phyloP scores from a whole-genome alignment of 2,888 invertebrate species.

The Desoria tigrina region DNA sequence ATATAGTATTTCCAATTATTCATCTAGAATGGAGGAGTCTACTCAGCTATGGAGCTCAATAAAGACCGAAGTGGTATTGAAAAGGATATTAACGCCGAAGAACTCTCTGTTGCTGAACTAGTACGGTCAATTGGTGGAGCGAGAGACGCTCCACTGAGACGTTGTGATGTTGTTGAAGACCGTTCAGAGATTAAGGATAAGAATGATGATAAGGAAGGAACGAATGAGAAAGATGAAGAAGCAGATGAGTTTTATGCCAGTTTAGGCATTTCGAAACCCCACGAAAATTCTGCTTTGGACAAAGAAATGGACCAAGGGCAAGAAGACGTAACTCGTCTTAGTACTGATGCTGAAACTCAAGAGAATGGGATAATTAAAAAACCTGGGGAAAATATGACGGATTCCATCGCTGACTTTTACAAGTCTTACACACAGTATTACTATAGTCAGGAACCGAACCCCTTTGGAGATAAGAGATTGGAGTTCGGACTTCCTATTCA shows the following conservation, averaged over 20 bases:
- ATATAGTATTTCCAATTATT: not conserved
- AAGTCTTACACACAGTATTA: slow-evolving; percentile 45
- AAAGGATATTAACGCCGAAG: not conserved
- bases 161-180: slow-evolving; percentile 47
- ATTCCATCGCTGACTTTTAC: slow-evolving; percentile 49
- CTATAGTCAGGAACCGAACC: slow-evolving; percentile 45
- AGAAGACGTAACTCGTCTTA: not conserved
- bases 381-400: slow-evolving; percentile 18
- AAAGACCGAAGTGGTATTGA: not conserved
- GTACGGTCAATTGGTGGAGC: slow-evolving; percentile 52
- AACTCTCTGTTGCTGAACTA: slow-evolving; percentile 45
- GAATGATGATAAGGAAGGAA: slow-evolving; percentile 11
- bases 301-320: not conserved
- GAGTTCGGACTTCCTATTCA: slow-evolving; percentile 46
- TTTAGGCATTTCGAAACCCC: slow-evolving; percentile 40
- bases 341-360: slow-evolving; percentile 8
- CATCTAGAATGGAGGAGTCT: slow-evolving; percentile 14
- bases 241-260: slow-evolving; percentile 52
- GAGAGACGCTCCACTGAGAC: slow-evolving; percentile 43
- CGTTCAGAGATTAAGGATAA: slow-evolving; percentile 16
- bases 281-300: slow-evolving; percentile 12
- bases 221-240: slow-evolving; percentile 30
- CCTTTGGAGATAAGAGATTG: slow-evolving; percentile 39
- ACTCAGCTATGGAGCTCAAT: slow-evolving; percentile 12
- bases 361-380: not conserved